A percentile compares a stretch with the other conserved stretches of the same genome.
Evolutionary conservation across 2,888 invertebrate genomes (phyloP).

Genomic region (Pollenia amentaria): DNA sequence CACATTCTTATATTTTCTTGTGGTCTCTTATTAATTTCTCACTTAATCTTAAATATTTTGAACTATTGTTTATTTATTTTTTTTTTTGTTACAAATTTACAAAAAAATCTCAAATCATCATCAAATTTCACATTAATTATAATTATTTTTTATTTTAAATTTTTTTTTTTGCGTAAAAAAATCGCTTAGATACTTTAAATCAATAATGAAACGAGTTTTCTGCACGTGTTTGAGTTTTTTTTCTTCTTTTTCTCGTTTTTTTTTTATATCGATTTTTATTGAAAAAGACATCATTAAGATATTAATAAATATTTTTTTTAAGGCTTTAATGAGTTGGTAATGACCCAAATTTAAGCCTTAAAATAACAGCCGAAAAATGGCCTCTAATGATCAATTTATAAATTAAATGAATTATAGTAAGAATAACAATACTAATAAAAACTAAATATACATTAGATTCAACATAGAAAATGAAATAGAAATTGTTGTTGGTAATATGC

Average conservation of each 20-base stretch:
- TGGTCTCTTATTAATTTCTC: not conserved
- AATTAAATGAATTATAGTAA: not conserved
- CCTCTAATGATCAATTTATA: slow-evolving; percentile 48
- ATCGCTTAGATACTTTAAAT: not conserved
- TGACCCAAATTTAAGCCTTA: slow-evolving; percentile 61
- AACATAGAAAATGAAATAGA: too few species aligned
- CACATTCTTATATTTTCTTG: not conserved
- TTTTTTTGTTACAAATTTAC: too few species aligned
- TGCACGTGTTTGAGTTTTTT: slow-evolving; percentile 27
- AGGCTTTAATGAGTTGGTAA: slow-evolving; percentile 43
- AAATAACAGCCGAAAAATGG: slow-evolving; percentile 29
- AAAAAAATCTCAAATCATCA: not conserved
- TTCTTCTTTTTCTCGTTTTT: not conserved
- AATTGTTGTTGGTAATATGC: too few species aligned
- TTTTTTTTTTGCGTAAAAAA: not conserved
- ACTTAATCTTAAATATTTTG: slow-evolving; percentile 1
- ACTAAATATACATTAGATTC: not conserved
- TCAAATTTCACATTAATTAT: slow-evolving; percentile 17
- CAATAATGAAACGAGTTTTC: slow-evolving; percentile 8
- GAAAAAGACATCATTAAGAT: slow-evolving; percentile 13
- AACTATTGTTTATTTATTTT: slow-evolving; percentile 4
- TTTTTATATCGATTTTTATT: slow-evolving; percentile 29
- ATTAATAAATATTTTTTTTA: slow-evolving; percentile 16
- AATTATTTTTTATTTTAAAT: not conserved
- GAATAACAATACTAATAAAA: slow-evolving; percentile 3